Percentiles rank a stretch among this genome's conserved stretches.
Conservation (phyloP, 2,888 invertebrate genomes). For the Callosobruchus maculatus region DNA sequence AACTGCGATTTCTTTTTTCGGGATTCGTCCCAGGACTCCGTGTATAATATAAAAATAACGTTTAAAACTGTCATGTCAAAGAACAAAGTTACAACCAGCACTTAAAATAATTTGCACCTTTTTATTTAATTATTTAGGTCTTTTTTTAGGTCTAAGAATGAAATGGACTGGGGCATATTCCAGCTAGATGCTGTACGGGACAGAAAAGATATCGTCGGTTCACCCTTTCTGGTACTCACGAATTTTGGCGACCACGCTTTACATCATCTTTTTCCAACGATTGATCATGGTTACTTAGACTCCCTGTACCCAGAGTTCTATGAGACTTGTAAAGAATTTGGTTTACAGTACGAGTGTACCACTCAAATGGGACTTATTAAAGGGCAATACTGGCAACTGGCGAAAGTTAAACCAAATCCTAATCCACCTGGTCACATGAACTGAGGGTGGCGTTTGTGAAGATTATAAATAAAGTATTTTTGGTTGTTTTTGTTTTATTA, state of each 20-base stretch:
- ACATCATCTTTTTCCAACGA: slow-evolving; percentile 77
- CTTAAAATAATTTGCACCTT: no score
- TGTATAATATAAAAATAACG: no score
- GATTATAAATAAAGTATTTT: no score
- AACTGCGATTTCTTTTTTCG: no score
- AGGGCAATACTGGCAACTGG: slow-evolving; percentile 64
- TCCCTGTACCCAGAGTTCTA: slow-evolving; percentile 62
- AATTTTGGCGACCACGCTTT: slow-evolving; percentile 75
- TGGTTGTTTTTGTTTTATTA: no score
- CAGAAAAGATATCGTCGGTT: slow-evolving; percentile 63
- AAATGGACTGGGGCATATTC: slow-evolving; percentile 71
- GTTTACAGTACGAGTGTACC: slow-evolving; percentile 49
- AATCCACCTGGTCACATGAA: slow-evolving; percentile 23
- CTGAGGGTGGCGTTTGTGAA: no score
- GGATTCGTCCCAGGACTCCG: no score
- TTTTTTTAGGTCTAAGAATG: slow-evolving; percentile 27
- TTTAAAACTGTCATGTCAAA: no score
- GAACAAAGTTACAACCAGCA: no score
- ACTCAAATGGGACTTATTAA: slow-evolving; percentile 60
- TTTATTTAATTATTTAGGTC: no score
- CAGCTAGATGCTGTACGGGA: slow-evolving; percentile 74
- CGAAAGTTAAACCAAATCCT: slow-evolving; percentile 49
- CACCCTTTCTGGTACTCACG: slow-evolving; percentile 64
- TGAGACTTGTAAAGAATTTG: slow-evolving; percentile 64
- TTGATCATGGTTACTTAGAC: slow-evolving; percentile 71